Conservation (phyloP, 2,113 vertebrate genomes). For the Ageneiosus marmoratus region DNA sequence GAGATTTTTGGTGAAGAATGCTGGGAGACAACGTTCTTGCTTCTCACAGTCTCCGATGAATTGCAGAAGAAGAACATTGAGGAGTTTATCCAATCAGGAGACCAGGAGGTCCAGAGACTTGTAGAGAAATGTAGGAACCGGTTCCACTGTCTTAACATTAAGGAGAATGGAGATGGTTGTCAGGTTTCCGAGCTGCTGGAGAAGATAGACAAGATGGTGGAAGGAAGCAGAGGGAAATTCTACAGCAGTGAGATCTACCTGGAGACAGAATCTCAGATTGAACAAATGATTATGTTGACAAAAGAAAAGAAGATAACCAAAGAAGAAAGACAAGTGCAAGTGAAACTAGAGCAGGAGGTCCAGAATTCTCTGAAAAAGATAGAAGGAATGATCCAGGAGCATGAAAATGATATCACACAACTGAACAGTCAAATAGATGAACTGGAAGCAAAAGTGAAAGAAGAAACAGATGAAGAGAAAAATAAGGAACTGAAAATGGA, state of each 20-base stretch:
- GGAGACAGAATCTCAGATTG: background rate
- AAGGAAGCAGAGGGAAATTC: background rate
- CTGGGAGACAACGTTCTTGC: background rate
- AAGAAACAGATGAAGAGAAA: slow-evolving; percentile 6
- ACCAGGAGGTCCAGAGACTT: slow-evolving; percentile 19
- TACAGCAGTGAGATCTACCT: background rate
- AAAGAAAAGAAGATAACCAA: background rate
- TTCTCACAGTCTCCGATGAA: background rate
- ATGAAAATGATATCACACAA: slow-evolving; percentile 15
- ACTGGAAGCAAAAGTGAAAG: slow-evolving; percentile 1
- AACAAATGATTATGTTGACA: background rate
- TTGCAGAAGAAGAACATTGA: background rate
- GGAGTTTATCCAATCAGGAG: slow-evolving; percentile 11
- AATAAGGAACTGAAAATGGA: background rate
- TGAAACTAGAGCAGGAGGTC: background rate
- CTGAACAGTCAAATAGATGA: background rate
- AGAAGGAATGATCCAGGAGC: slow-evolving; percentile 12
- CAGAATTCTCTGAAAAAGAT: slow-evolving; percentile 6
- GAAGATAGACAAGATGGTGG: background rate
- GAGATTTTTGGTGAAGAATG: background rate
- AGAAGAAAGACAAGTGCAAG: background rate
- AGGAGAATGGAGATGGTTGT: slow-evolving; percentile 5
- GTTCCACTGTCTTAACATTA: slow-evolving; percentile 8
- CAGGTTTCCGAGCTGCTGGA: background rate
- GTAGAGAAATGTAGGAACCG: background rate